Evolutionary conservation across 2,888 invertebrate species (phyloP).

Genomic region (Siphonodentalium dalli): DNA sequence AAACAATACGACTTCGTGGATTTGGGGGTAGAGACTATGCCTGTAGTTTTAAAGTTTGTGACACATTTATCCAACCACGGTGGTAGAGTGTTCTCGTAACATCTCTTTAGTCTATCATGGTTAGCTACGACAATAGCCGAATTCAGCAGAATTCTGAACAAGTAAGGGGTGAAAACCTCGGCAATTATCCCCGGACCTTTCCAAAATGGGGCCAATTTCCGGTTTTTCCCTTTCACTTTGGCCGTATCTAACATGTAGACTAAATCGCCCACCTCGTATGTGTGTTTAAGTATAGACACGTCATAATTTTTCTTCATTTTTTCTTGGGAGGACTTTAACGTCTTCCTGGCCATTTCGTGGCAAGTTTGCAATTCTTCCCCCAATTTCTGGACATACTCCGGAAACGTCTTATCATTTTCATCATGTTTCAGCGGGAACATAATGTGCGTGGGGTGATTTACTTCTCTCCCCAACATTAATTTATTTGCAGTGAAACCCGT

Average conservation of each 20-base stretch:
- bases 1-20: no score
- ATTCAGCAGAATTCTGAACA: no score
- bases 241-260: conserved; percentile 7
- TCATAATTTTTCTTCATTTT: conserved; percentile 15
- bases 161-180: no score
- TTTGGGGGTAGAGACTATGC: no score
- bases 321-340: not conserved
- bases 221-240: not conserved
- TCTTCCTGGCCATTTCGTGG: conserved; percentile 6
- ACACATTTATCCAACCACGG: no score
- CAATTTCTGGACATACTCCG: not conserved
- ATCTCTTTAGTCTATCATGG: no score
- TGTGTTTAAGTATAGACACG: not conserved
- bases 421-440: no score
- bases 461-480: conserved; percentile 8
- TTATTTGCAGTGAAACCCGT: conserved; percentile 17
- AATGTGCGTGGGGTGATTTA: conserved; percentile 1
- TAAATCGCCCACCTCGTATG: conserved; percentile 5
- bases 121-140: no score
- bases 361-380: not conserved
- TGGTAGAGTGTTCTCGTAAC: no score
- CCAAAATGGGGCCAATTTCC: not conserved
- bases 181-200: conserved; percentile 10
- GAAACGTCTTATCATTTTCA: no score
- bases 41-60: no score